Evolutionary conservation across 2,888 invertebrate species (phyloP), one percentile per base, ranked within the genome.

Genomic region (Campopleginae sp.): DNA sequence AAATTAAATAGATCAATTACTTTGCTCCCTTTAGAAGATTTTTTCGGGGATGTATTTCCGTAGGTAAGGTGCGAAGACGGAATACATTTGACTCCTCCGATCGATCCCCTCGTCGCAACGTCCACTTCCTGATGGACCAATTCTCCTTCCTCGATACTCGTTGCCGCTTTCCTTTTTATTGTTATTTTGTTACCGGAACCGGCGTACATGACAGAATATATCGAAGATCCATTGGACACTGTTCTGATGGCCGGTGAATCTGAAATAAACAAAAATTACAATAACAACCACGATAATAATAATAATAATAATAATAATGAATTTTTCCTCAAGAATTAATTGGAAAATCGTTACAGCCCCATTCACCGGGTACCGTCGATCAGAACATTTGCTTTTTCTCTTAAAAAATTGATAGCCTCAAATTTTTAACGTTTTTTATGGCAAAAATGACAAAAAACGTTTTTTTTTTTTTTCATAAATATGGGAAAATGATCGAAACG

Each of bases 161-260:
- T 92, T 23, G 95, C 94, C 80, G 96, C 96, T 95, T 97, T 97
- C 88, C 97, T 95, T 93, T 97, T 97, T 88, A 97, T 97, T 66
- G 97, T 97, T 89, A 97, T 97, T 95, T 97, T 97, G 93, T 97
- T 97, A 76, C 97, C 97, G 87, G 96, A 95, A 19, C 97, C 97
- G 77, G 97, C 96, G 94, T 97, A 97, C 95, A 97, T 95, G 66
- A 97, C 97, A 86, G 97, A 97, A 94, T 97, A 97, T 92, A 96
- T 94, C 23, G 96, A 95, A 27, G 95, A 94, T 72, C 95, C 95
- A 92, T 95, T 95, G 58, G 95, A 94, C 77, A 95, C 94, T 6
- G 94, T 94, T 86, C 92, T 91, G 86, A 93, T 92, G 68, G 93
- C 89, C 48, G 92, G 91, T n/a, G 92, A 91, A 87, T 92, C 90